Base-by-base conservation (phyloP, 2,888 invertebrate genomes). In the Dasysyrphus albostriatus region DNA sequence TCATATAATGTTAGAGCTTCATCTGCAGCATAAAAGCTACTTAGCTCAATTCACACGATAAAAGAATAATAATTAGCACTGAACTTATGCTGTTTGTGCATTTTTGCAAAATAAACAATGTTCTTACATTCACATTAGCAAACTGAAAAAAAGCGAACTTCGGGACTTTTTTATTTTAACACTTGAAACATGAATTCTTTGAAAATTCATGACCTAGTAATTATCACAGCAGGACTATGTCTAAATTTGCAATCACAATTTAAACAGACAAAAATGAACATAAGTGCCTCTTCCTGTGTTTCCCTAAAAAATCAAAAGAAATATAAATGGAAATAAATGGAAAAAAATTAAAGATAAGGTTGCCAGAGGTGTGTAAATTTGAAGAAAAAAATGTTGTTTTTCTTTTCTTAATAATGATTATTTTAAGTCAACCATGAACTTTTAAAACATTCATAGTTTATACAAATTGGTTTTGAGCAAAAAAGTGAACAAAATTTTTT, bases 71-170 rank as follows among this genome's bases (percentile, higher is more conserved):
- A 84, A 84, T 84, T 76, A 79, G 72, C 58, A 65, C 49, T 44
- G 63, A 54, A 67, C 78, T 24, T 9, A 24, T 61, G 47, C 29
- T 54, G 14, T n/a, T 32, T 54, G 54, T 32, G 54, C 29, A 54
- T 29, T 32, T 54, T 32, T 54, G 8, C 7, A 32, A 3, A 32
- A 54, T 54, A 61, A 49, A 61, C 49, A 42, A n/a, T 2, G 54
- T 34, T 67, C 16, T 73, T 51, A 59, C 61, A 74, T 77, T 44
- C 58, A 34, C 49, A 80, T 84, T 84, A 83, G 83, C 51, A 49
- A 34, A 42, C 14, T 3, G 8, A 39, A 44, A 47, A n/a, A 54
- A 8, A 44, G 5, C n/a, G 6, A 8, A 19, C 16, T 58, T n/a
- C n/a, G 14, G 24, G 29, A 39, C 9, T 7, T n/a, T 29, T n/a